Percentiles rank a stretch among this genome's conserved stretches.
These are phyloP conservation scores for Myiotriccus ornatus DNA, from an alignment of 2,797 vertebrate species.

Conservation along the genomic window DNA sequence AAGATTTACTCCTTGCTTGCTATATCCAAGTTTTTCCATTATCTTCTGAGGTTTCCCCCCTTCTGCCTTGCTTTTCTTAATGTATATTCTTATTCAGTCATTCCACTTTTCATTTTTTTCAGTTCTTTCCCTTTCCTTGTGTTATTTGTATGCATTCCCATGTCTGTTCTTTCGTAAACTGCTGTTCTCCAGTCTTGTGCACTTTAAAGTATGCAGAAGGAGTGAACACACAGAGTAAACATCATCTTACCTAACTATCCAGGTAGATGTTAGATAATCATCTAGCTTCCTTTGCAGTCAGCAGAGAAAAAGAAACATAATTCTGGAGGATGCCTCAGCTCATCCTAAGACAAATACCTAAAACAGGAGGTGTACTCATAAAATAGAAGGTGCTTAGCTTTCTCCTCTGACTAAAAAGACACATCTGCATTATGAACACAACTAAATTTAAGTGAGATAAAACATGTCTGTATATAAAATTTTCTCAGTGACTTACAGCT, in stretches of 20 bases:
- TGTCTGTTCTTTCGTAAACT: background rate
- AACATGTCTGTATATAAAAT: background rate
- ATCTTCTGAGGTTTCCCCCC: rapidly evolving
- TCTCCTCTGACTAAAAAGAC: background rate
- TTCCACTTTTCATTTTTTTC: background rate
- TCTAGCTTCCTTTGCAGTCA: background rate
- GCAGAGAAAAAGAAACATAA: background rate
- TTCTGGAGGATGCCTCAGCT: background rate
- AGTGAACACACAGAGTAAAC: background rate
- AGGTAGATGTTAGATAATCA: background rate
- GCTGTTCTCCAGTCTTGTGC: background rate
- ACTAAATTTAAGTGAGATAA: background rate
- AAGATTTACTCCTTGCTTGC: background rate
- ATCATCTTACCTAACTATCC: background rate
- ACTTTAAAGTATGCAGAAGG: background rate
- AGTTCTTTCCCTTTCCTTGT: background rate
- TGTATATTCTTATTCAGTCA: background rate
- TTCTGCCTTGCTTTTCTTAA: background rate
- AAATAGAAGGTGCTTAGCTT: background rate
- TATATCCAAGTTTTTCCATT: background rate
- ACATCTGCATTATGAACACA: background rate
- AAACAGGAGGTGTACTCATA: background rate
- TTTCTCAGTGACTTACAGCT: background rate
- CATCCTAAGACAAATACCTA: background rate
- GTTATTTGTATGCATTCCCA: background rate